These are phyloP conservation scores for Meteorus cinctellus DNA, from an alignment of 2,888 invertebrate species.

Conservation along the genomic window DNA sequence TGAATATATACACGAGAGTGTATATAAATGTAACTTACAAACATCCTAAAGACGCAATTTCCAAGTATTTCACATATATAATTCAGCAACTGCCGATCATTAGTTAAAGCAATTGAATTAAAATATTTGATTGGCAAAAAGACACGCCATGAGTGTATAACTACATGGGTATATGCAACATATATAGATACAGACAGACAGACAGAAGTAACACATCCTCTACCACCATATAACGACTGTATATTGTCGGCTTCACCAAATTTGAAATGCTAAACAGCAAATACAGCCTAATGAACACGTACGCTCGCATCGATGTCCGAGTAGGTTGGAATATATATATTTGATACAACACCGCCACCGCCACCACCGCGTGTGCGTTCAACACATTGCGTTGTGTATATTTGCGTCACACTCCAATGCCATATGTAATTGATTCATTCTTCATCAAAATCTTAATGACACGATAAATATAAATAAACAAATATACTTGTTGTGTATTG, in stretches of 20 bases:
- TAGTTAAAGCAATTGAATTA: conserved; percentile 70
- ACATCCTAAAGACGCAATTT: conserved; percentile 32
- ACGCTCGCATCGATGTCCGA: conserved; percentile 65
- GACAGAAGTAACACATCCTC: conserved; percentile 32
- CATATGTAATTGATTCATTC: conserved; percentile 72
- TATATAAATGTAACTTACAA: conserved; percentile 60
- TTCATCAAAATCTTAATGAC: conserved; percentile 72
- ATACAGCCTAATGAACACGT: conserved; percentile 73
- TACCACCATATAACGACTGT: conserved; percentile 49
- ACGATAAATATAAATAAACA: conserved; percentile 23
- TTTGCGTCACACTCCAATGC: conserved; percentile 27
- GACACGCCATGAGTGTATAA: conserved; percentile 35
- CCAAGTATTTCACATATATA: conserved; percentile 56
- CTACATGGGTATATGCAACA: background rate
- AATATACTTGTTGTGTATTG: background rate
- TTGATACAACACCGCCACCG: conserved; percentile 59
- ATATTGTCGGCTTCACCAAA: conserved; percentile 57
- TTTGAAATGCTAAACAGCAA: conserved; percentile 74
- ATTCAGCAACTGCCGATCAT: conserved; percentile 62
- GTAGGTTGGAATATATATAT: conserved; percentile 59
- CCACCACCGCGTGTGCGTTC: conserved; percentile 61
- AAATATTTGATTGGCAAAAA: conserved; percentile 72
- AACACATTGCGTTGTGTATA: conserved; percentile 22
- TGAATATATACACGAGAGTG: no score
- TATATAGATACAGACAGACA: background rate